A percentile compares a stretch with the other conserved stretches of the same genome.
phyloP scores from a whole-genome alignment of 2,113 vertebrate genomes.

The Callipepla californica region DNA sequence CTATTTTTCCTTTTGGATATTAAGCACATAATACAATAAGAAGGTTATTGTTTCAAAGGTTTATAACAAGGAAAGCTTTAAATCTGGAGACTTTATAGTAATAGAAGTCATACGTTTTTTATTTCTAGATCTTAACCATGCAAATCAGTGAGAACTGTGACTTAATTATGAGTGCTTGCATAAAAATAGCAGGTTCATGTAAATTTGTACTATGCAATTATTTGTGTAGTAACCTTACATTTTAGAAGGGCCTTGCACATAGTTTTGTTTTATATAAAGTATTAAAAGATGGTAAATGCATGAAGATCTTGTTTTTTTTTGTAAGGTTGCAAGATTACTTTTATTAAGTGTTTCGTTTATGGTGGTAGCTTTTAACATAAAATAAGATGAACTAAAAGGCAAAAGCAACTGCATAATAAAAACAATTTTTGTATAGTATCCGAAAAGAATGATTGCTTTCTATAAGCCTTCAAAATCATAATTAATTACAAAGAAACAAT shows the following conservation, averaged over 20 bases:
- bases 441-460: accelerated
- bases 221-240: background rate
- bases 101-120: background rate
- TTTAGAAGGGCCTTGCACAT: background rate
- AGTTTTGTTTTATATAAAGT: background rate
- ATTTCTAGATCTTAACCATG: background rate
- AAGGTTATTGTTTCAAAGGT: background rate
- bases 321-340: background rate
- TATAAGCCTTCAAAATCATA: background rate
- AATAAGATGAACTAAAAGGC: background rate
- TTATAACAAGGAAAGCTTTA: background rate
- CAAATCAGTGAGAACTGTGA: background rate
- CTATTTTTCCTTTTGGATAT: background rate
- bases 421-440: background rate
- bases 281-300: background rate
- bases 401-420: background rate
- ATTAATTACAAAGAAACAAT: background rate
- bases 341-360: background rate
- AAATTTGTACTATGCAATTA: background rate
- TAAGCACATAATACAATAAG: background rate
- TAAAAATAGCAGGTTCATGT: background rate
- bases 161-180: background rate
- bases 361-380: background rate
- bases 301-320: background rate
- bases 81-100: background rate